Base-by-base conservation (phyloP, 2,888 invertebrate species). In the Gari tellinella region DNA sequence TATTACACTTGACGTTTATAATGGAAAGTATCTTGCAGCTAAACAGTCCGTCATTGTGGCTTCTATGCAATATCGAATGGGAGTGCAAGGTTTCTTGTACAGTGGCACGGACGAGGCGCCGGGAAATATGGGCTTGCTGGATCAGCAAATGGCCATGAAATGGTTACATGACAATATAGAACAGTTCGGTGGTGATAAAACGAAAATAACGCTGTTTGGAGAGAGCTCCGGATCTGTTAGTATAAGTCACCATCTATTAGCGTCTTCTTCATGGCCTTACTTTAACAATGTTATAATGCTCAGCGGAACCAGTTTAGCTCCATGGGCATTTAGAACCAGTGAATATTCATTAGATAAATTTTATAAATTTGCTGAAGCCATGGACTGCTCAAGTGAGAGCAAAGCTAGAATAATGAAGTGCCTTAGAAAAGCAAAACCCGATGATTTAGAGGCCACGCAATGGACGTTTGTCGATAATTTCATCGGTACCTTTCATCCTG, bases 11-110 rank as follows among this genome's bases (percentile, higher is more conserved):
- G 84, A 84, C 21, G 70, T 89, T 0, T 91, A 90, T 56, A 83
- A 90, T 58, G 89, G 85, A 19, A 95, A 96, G 89, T 89, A 88
- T 86, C 95, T 99, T 93, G 96, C 98, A 21, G 95, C 96, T 26
- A 95, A 95, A 69, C 96, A 96, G 91, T 96, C 97, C 92, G 96
- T 97, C 61, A 96, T 99, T 89, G 97, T 99, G 12, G 98, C 97
- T 68, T 97, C 97, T 31, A 96, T 98, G 95, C 97, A 98, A 89
- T 98, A 97, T 93, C 94, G 98, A 66, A 95, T 83, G 40, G 98
- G 98, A 12, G 96, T 97, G 0, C 97, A 98, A 90, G 98, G 98
- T 21, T 99, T 98, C 93, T 94, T 98, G 64, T 98, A 97, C 92
- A 93, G 97, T 88, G 95, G 95, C 58, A 95, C 94, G 84, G 83